phyloP scores from a whole-genome alignment of 2,797 vertebrate species.

The Sebastes jordani region DNA sequence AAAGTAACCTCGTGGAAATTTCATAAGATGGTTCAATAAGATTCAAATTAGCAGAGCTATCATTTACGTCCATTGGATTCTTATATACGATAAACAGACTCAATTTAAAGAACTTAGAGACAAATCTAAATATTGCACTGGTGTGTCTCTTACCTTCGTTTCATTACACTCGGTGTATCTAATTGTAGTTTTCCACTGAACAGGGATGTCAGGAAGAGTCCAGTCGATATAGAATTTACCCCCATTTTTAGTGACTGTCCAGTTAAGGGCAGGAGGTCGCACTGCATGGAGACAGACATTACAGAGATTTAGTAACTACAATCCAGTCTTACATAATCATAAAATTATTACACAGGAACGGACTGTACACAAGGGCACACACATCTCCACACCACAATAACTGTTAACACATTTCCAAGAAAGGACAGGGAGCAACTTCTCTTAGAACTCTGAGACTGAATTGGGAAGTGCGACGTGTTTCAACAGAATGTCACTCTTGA shows the following conservation, averaged over 20 bases:
- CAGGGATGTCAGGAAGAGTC: accelerated
- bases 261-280: neutral
- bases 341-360: neutral
- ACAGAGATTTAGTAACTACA: neutral
- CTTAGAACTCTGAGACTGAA: neutral
- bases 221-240: slow-evolving; percentile 12
- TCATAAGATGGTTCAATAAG: neutral
- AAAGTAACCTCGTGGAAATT: neutral
- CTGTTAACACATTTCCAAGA: neutral
- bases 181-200: accelerated
- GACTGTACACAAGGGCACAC: neutral
- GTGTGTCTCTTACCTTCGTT: neutral
- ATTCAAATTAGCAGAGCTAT: neutral
- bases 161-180: slow-evolving; percentile 3
- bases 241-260: neutral
- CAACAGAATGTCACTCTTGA: neutral
- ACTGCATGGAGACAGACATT: slow-evolving; percentile 38
- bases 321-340: neutral
- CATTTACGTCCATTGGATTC: neutral
- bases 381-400: neutral
- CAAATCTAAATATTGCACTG: neutral
- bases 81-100: neutral
- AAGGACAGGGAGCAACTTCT: neutral
- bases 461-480: slow-evolving; percentile 35
- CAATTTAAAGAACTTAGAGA: neutral